Conservation (phyloP, 2,888 invertebrate species). For the Lordiphosa andalusiaca region DNA sequence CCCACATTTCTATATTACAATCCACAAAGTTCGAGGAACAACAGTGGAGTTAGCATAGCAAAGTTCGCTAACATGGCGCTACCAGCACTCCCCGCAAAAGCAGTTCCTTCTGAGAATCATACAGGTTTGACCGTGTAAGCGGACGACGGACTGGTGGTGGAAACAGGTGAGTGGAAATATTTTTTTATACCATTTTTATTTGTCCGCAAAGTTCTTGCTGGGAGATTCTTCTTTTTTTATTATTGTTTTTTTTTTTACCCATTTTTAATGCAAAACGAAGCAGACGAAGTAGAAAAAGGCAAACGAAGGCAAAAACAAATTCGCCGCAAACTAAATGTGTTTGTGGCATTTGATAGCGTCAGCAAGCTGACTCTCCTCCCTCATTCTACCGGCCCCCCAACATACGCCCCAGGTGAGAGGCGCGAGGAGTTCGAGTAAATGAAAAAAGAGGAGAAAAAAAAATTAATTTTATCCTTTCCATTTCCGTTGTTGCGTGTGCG, state of each 20-base stretch:
- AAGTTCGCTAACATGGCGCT: too few species aligned
- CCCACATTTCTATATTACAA: too few species aligned
- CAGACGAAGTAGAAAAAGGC: constrained; percentile 16
- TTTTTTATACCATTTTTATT: constrained; percentile 42
- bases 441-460: constrained; percentile 40
- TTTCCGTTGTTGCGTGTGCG: constrained; percentile 37
- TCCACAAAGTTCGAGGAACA: too few species aligned
- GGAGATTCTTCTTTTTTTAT: not conserved
- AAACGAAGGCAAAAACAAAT: constrained; percentile 46
- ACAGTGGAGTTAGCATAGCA: too few species aligned
- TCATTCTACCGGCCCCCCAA: constrained; percentile 6
- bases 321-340: constrained; percentile 61
- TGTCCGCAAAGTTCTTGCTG: constrained; percentile 19
- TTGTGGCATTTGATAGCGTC: constrained; percentile 57
- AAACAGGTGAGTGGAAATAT: constrained; percentile 39
- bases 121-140: constrained; percentile 5
- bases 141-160: not conserved
- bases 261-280: constrained; percentile 36
- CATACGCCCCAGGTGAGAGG: constrained; percentile 29
- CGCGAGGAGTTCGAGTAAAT: constrained; percentile 35
- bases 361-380: constrained; percentile 22
- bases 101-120: not conserved
- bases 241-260: constrained; percentile 29
- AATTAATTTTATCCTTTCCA: constrained; percentile 67
- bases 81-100: too few species aligned